phyloP scores from a whole-genome alignment of 2,797 vertebrate species.

The Acanthurus tractus region DNA sequence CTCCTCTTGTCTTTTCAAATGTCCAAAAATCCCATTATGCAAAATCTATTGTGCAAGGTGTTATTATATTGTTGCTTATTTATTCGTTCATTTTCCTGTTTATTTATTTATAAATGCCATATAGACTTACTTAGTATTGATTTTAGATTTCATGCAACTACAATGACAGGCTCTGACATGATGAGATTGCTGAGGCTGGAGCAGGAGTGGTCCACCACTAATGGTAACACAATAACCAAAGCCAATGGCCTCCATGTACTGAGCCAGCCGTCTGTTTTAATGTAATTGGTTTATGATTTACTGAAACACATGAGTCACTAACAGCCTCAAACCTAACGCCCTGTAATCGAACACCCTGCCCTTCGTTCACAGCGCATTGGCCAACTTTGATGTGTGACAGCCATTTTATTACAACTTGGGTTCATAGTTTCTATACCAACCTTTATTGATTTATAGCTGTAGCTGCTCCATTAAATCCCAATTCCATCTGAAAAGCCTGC shows the following conservation, averaged over 20 bases:
- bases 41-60: constrained; percentile 26
- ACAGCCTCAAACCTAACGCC: constrained; percentile 19
- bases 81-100: constrained; percentile 26
- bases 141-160: constrained; percentile 48
- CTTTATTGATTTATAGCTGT: constrained; percentile 45
- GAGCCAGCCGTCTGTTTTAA: constrained; percentile 42
- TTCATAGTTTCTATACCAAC: constrained; percentile 38
- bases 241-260: constrained; percentile 24
- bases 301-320: constrained; percentile 48
- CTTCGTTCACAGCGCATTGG: constrained; percentile 11
- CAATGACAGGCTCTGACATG: constrained; percentile 31
- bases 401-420: constrained; percentile 35
- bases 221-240: constrained; percentile 65
- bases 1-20: constrained; percentile 2
- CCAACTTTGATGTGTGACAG: constrained; percentile 25
- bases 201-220: constrained; percentile 47
- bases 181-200: constrained; percentile 43
- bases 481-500: constrained; percentile 34
- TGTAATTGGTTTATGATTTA: constrained; percentile 76
- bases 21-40: constrained; percentile 17
- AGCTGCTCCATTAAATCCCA: constrained; percentile 47
- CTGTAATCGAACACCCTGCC: constrained; percentile 33
- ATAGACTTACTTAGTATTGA: constrained; percentile 59
- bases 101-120: constrained; percentile 37
- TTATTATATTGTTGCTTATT: constrained; percentile 41